Percentiles rank a stretch among this genome's conserved stretches.
These are phyloP conservation scores for Puma concolor DNA, from an alignment of 2,113 vertebrate species.

Conservation along the genomic window DNA sequence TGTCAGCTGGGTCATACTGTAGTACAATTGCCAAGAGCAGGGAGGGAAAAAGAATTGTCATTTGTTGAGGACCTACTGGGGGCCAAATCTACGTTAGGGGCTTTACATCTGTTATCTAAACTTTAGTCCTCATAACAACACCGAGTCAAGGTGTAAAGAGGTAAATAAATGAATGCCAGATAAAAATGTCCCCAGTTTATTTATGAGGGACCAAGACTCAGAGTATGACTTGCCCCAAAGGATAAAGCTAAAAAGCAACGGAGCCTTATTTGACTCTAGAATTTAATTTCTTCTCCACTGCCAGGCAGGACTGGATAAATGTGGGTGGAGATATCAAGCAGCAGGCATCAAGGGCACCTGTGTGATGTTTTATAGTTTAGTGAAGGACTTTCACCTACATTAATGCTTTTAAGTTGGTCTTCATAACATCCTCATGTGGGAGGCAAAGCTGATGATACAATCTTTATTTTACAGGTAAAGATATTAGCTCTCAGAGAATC, in stretches of 20 bases:
- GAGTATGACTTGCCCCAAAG: neutral
- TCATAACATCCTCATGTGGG: neutral
- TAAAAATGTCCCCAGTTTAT: neutral
- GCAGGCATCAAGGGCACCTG: neutral
- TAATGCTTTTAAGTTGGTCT: neutral
- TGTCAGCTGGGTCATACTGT: neutral
- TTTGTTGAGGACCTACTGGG: neutral
- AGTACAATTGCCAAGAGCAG: neutral
- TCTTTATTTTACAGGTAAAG: conserved; percentile 17
- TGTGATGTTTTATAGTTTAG: neutral
- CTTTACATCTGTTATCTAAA: neutral
- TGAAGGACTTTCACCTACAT: neutral
- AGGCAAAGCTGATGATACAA: neutral
- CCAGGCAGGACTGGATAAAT: neutral
- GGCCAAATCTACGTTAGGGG: neutral
- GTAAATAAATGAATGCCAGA: neutral
- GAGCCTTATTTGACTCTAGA: neutral
- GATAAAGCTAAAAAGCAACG: neutral
- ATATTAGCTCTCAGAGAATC: neutral
- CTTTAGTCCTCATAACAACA: neutral
- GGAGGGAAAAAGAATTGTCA: neutral
- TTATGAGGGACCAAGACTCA: neutral
- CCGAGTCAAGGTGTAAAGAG: neutral
- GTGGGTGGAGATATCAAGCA: neutral
- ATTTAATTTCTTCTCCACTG: neutral